Evolutionary conservation across 2,888 invertebrate species (phyloP).

Genomic region (Leptopilina drosophilae): DNA sequence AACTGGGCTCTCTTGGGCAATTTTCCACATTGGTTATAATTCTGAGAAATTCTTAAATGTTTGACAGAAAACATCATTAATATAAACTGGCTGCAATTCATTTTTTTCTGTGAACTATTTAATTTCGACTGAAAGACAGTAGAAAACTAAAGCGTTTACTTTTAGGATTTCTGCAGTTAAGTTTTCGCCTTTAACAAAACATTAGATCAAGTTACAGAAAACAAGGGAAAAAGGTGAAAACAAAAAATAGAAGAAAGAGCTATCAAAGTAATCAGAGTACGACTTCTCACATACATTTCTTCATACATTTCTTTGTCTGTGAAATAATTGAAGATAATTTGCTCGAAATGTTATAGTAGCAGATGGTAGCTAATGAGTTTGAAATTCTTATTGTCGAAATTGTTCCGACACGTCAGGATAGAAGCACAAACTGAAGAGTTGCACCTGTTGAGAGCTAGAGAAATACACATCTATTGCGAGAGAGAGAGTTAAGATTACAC

Average conservation of each 20-base stretch:
- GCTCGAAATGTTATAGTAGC: slow-evolving; percentile 14
- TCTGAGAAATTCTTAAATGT: no score
- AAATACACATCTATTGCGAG: slow-evolving; percentile 34
- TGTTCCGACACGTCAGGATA: slow-evolving; percentile 6
- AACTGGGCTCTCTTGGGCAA: no score
- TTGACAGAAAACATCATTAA: no score
- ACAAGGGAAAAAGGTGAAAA: no score
- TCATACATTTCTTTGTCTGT: slow-evolving; percentile 17
- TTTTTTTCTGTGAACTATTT: neutral
- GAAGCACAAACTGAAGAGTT: slow-evolving; percentile 16
- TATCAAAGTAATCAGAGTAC: slow-evolving; percentile 12
- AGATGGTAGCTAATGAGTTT: slow-evolving; percentile 29
- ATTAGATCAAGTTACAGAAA: no score
- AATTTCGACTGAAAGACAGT: neutral
- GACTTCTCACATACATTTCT: neutral
- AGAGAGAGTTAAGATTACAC: slow-evolving; percentile 25
- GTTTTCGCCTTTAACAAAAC: no score
- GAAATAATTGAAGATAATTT: slow-evolving; percentile 31
- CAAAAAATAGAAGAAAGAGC: neutral
- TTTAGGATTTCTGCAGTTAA: no score
- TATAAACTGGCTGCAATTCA: no score
- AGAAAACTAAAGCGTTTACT: no score
- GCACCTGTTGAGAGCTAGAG: slow-evolving; percentile 40
- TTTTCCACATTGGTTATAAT: no score
- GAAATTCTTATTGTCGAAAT: slow-evolving; percentile 17